Evolutionary conservation across 1,140 invertebrate genomes (phyloP), one percentile per base, ranked within the genome.

Genomic region (Cyclina sinensis): DNA sequence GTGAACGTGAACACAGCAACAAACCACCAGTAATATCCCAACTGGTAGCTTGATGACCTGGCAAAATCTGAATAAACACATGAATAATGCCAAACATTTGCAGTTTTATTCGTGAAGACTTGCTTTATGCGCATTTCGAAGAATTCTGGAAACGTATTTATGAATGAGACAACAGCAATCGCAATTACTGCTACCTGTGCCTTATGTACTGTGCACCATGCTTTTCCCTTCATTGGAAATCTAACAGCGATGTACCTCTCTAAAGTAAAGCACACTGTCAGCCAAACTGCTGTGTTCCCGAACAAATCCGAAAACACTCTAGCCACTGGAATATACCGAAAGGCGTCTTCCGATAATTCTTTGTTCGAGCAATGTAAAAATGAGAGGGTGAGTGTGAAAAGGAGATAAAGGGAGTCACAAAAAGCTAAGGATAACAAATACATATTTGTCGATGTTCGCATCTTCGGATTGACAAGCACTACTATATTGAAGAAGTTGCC

Each of bases 171-270:
- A 0, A 91, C 0, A 32, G 91, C 88, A 0, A 91, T 91, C 0
- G 89, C 14, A n/a, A 92, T 43, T 0, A 92, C 92, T 9, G 91
- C 87, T 7, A 93, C 9, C 62, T 92, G 93, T 24, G 94, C 94
- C 65, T 91, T 92, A 24, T 82, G 93, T 90, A 97, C 97, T 1
- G 97, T 97, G 92, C 97, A 97, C 91, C 97, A 96, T 43, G 97
- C 96, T 95, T 97, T 97, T 32, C 97, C 97, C 89, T 97, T 96
- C 92, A 98, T 97, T 32, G 97, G 97, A 95, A 97, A 97, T 89
- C 97, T 97, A 7, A 98, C 97, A 37, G 97, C 97, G 76, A 98
- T 97, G 95, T 97, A 98, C 59, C 97, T 95, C 95, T 98, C 97
- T 80, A 98, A 96, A 3, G 97, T 98, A 94, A 98, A 98, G 39